These are phyloP conservation scores for Montipora foliosa DNA, from an alignment of 64 coral and sea anemone species.

Conservation along the genomic window DNA sequence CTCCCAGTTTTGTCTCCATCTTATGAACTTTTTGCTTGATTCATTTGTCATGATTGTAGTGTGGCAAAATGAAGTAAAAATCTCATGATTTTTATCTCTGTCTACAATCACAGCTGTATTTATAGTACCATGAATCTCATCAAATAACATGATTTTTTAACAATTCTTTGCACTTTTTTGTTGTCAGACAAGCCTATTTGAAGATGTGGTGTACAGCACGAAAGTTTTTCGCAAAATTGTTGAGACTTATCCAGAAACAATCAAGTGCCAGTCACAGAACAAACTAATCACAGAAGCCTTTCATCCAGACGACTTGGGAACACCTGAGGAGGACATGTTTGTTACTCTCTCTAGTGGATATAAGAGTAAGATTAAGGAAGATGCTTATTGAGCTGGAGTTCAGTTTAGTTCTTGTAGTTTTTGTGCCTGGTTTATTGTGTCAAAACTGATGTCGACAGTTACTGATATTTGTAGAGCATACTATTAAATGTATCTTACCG, in stretches of 20 bases:
- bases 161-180: background rate
- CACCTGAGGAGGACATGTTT: constrained; percentile 36
- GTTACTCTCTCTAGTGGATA: constrained; percentile 83
- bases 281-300: constrained; percentile 82
- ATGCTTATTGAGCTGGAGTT: background rate
- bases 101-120: no score
- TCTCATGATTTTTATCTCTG: no score
- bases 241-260: constrained; percentile 82
- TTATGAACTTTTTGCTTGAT: no score
- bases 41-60: no score
- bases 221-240: constrained; percentile 75
- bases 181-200: constrained; percentile 54
- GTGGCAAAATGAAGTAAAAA: no score
- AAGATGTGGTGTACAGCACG: constrained; percentile 61
- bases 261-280: constrained; percentile 89
- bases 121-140: background rate
- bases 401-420: no score
- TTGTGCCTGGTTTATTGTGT: no score
- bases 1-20: no score
- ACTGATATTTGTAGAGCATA: no score
- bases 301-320: constrained; percentile 63
- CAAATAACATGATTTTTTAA: background rate
- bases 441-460: no score
- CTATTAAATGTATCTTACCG: no score
- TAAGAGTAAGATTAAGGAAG: constrained; percentile 74